Evolutionary conservation across 2,888 invertebrate genomes (phyloP), one percentile per base, ranked within the genome.

Genomic region (Tholera decimalis): DNA sequence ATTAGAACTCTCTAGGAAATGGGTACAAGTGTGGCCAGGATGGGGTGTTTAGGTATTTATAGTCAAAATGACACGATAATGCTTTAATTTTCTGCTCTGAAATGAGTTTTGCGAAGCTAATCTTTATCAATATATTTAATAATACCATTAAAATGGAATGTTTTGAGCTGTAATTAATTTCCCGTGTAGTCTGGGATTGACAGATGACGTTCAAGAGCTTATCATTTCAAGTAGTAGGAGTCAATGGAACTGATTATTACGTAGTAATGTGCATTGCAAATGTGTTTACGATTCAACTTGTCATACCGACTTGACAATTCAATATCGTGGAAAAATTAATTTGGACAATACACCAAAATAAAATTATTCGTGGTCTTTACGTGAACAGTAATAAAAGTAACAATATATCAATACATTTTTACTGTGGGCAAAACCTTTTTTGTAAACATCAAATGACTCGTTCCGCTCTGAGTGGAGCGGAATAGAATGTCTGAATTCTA

Each of bases 111-210:
- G 5, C 9, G 3, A 8, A 20, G 11, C 11, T n/a, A 22, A 11
- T 30, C 15, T 63, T 6, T 11, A 1, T 24, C 4, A 13, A 9
- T 22, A 4, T 20, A 37, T 49, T 43, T 43, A n/a, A n/a, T 9
- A 47, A 57, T 68, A 33, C 5, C 6, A 49, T 43, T 57, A 33
- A 28, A n/a, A 49, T n/a, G 43, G 9, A 24, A 35, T 30, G 46
- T 24, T 72, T 73, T 57, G 51, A 65, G 53, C 33, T 44, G 75
- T 30, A 72, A 74, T 72, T 69, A 55, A 74, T 72, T 46, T 37
- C 47, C 51, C 43, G 22, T 43, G 39, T 50, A 58, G 28, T 44
- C 28, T 53, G 22, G 20, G 13, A 55, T 68, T 59, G 75, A 68
- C 43, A 33, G 68, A 67, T 55, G 66, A 55, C 44, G 39, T 43